Evolutionary conservation across 2,797 vertebrate genomes (phyloP).

Genomic region (Neopelma chrysocephalum): DNA sequence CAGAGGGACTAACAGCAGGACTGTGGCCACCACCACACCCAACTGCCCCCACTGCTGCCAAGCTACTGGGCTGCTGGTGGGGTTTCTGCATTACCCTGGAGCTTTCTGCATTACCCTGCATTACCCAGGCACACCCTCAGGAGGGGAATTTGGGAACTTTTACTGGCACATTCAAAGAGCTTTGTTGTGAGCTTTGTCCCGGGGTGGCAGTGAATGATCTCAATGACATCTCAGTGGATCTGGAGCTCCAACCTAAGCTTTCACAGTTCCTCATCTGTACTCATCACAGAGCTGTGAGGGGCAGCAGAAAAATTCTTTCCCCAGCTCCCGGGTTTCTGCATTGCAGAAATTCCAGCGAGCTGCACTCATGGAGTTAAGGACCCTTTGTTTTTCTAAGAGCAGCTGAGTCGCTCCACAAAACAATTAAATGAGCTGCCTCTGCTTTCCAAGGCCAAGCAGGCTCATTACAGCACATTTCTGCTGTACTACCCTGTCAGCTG

Average conservation of each 20-base stretch:
- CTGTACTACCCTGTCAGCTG: neutral
- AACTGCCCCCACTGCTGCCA: neutral
- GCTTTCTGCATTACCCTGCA: too few species aligned
- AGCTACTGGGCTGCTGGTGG: neutral
- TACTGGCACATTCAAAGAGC: neutral
- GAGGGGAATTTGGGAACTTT: neutral
- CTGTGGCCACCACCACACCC: too few species aligned
- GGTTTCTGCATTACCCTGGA: neutral
- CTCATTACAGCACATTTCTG: neutral
- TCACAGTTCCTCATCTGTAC: neutral
- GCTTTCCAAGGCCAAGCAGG: neutral
- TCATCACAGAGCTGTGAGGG: neutral
- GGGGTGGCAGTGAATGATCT: neutral
- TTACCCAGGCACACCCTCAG: neutral
- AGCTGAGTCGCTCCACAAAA: neutral
- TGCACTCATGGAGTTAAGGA: neutral
- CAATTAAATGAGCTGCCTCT: neutral
- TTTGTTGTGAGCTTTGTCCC: neutral
- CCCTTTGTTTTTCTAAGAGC: constrained; percentile 1
- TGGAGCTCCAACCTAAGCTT: neutral
- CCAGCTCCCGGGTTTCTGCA: neutral
- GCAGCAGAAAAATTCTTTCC: neutral
- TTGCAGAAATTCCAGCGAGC: neutral
- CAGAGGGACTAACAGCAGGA: too few species aligned
- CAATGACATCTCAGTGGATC: neutral